Evolutionary conservation across 2,113 vertebrate species (phyloP).

Genomic region (Actenoides hombroni): DNA sequence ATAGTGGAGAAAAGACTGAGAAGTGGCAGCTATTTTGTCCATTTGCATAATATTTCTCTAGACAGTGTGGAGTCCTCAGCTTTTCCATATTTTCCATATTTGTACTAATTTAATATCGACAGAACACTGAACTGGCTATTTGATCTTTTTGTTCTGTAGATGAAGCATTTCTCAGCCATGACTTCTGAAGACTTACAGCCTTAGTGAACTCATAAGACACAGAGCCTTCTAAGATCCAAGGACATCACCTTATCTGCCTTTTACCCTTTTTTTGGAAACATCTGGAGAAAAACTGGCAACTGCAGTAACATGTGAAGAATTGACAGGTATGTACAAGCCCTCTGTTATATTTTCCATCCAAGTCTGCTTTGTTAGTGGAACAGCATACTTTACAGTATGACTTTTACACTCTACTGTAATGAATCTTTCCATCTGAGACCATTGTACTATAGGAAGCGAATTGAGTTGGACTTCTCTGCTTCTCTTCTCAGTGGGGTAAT

Average conservation of each 20-base stretch:
- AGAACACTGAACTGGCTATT: background rate
- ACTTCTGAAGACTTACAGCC: background rate
- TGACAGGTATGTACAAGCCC: background rate
- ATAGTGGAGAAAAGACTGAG: no score
- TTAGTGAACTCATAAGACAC: background rate
- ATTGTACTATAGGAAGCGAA: conserved; percentile 42
- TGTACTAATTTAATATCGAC: background rate
- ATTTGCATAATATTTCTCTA: no score
- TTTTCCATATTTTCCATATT: no score
- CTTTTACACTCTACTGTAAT: background rate
- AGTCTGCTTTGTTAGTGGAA: background rate
- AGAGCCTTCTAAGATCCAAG: background rate
- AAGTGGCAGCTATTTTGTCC: no score
- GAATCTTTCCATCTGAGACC: conserved; percentile 47
- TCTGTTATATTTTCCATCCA: background rate
- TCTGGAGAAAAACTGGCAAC: background rate
- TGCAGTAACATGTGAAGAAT: background rate
- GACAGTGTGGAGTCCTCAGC: no score
- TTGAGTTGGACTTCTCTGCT: conserved; percentile 64
- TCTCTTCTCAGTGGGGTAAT: conserved; percentile 49
- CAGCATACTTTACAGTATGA: background rate
- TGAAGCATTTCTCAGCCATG: background rate
- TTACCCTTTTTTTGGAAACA: background rate
- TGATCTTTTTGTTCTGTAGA: background rate
- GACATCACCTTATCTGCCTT: background rate